Percentiles rank a stretch among this genome's conserved stretches.
These are phyloP conservation scores for Strix occidentalis DNA, from an alignment of 2,797 vertebrate species.

Conservation along the genomic window DNA sequence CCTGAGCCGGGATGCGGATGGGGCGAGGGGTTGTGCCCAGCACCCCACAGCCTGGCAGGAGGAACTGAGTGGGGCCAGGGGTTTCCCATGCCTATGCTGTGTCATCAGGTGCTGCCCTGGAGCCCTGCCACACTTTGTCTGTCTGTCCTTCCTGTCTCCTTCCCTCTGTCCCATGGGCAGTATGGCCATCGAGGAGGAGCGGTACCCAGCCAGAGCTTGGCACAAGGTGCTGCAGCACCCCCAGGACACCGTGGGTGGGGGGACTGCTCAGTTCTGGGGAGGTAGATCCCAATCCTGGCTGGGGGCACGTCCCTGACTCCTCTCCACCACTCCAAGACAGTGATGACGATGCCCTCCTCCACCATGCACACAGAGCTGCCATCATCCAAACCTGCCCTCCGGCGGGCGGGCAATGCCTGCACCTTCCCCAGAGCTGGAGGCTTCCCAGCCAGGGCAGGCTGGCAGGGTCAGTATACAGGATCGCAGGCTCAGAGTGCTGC, in stretches of 20 bases:
- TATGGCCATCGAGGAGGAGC: background rate
- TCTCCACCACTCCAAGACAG: background rate
- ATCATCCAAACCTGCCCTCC: background rate
- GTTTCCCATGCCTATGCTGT: background rate
- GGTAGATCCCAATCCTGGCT: background rate
- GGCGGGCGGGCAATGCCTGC: background rate
- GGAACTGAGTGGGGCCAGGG: background rate
- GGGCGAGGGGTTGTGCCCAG: background rate
- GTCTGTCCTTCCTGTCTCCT: background rate
- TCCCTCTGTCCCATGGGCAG: background rate
- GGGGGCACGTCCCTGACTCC: background rate
- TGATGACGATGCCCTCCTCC: fast-evolving
- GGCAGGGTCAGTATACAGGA: background rate
- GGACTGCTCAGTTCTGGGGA: background rate
- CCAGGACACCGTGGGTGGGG: background rate
- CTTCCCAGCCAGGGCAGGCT: background rate
- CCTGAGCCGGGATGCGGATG: fast-evolving
- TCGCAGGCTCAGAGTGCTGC: background rate
- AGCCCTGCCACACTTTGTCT: background rate
- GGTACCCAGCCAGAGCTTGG: background rate
- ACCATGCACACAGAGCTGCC: background rate
- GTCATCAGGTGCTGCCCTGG: background rate
- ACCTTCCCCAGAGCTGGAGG: background rate
- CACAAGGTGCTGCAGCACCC: background rate
- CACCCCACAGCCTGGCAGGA: background rate